Evolutionary conservation across 2,113 vertebrate species (phyloP).

Genomic region (Gobiocypris rarus): DNA sequence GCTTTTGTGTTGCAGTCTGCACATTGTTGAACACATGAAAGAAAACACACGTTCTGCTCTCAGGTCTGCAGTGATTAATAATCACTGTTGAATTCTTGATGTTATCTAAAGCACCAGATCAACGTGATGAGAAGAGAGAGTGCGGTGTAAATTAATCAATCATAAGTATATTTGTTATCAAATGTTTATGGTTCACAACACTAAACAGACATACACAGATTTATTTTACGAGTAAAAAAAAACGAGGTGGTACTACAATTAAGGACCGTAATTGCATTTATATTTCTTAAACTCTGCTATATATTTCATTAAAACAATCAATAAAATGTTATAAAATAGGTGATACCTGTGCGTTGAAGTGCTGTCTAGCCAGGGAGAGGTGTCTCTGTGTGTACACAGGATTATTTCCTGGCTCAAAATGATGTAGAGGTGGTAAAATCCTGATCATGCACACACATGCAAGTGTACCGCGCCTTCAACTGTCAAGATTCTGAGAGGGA

Average conservation of each 20-base stretch:
- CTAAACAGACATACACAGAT: background rate
- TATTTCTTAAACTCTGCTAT: background rate
- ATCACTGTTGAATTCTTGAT: too few species aligned
- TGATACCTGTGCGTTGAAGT: background rate
- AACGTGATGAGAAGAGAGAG: too few species aligned
- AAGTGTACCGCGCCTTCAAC: too few species aligned
- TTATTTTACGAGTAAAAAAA: background rate
- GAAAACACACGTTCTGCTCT: too few species aligned
- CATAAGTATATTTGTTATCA: background rate
- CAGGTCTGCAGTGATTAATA: too few species aligned
- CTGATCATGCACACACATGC: too few species aligned
- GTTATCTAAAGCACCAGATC: too few species aligned
- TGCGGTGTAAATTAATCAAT: rapidly evolving
- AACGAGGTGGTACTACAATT: background rate
- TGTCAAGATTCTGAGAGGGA: background rate
- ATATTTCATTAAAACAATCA: background rate
- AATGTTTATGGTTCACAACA: background rate
- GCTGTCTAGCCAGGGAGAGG: background rate
- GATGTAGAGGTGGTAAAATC: too few species aligned
- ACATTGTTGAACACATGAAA: too few species aligned
- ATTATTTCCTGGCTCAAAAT: too few species aligned
- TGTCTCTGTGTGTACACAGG: background rate
- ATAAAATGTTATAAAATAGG: background rate
- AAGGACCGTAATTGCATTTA: background rate
- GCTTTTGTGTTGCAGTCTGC: too few species aligned